Conservation (phyloP, 2,888 invertebrate genomes). For the Tetranychus truncatus region DNA sequence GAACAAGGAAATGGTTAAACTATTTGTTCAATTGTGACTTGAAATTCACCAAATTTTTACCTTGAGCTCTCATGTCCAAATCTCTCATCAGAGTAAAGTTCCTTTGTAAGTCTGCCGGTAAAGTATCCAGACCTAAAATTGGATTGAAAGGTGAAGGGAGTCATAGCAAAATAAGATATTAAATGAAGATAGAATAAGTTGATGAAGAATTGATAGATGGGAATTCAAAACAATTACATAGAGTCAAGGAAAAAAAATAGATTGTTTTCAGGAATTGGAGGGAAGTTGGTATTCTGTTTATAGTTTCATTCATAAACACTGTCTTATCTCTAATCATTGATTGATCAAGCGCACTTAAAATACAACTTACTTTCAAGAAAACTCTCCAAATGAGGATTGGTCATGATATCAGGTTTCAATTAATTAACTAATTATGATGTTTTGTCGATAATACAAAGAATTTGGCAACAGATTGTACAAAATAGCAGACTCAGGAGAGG, state of each 20-base stretch:
- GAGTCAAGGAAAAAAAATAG: background rate
- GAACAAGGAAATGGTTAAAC: background rate
- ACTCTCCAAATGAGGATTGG: background rate
- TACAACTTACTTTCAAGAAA: background rate
- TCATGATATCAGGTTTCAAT: background rate
- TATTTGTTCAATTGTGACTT: background rate
- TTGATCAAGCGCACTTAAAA: background rate
- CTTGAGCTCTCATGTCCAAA: conserved; percentile 71
- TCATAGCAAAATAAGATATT: background rate
- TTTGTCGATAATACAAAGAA: no score
- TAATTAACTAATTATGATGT: no score
- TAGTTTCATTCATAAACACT: background rate
- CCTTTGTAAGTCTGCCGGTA: conserved; percentile 80
- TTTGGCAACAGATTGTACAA: no score
- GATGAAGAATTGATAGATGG: no score
- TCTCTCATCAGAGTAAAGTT: conserved; percentile 92
- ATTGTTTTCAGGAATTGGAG: background rate
- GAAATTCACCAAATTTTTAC: background rate
- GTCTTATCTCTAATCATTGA: background rate
- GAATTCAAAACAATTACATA: background rate
- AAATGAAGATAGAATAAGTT: background rate
- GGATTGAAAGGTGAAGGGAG: no score
- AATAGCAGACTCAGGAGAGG: no score
- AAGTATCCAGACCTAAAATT: conserved; percentile 53
- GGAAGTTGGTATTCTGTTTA: background rate